Conservation (phyloP, 92 coral and sea anemone genomes). For the Meandrina meandrites region DNA sequence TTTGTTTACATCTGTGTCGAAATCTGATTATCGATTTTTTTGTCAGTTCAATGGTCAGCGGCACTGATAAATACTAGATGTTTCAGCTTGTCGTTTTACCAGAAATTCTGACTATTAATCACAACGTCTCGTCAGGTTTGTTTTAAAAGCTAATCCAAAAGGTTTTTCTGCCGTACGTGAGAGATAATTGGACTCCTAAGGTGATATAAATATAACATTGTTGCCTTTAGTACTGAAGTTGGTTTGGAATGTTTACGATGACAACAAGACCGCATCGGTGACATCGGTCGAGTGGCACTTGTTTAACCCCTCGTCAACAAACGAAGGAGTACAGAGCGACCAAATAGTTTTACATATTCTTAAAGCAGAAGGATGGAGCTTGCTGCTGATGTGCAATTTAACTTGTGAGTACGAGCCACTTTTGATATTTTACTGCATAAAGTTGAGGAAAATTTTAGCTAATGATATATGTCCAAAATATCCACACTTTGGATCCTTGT, state of each 20-base stretch:
- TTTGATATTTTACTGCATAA: background rate
- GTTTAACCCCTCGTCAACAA: background rate
- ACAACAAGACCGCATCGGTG: background rate
- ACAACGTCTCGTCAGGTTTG: too few relatives aligned
- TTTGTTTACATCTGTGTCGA: background rate
- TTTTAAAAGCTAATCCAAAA: too few relatives aligned
- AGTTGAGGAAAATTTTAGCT: too few relatives aligned
- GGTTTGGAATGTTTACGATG: background rate
- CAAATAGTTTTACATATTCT: conserved; percentile 7
- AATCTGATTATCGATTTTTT: background rate
- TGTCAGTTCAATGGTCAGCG: background rate
- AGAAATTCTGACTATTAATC: too few relatives aligned
- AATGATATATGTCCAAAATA: too few relatives aligned
- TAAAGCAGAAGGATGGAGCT: background rate
- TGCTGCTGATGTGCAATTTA: background rate
- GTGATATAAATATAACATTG: too few relatives aligned
- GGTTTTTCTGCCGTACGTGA: too few relatives aligned
- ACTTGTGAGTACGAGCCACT: conserved; percentile 16
- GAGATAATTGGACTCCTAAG: too few relatives aligned
- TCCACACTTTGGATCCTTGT: too few relatives aligned
- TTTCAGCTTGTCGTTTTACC: too few relatives aligned
- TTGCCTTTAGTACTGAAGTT: too few relatives aligned
- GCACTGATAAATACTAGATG: too few relatives aligned
- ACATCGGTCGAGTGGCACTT: background rate
- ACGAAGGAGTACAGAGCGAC: background rate